These are phyloP conservation scores for Pandemis corylana DNA, from an alignment of 2,888 invertebrate species.

Conservation along the genomic window DNA sequence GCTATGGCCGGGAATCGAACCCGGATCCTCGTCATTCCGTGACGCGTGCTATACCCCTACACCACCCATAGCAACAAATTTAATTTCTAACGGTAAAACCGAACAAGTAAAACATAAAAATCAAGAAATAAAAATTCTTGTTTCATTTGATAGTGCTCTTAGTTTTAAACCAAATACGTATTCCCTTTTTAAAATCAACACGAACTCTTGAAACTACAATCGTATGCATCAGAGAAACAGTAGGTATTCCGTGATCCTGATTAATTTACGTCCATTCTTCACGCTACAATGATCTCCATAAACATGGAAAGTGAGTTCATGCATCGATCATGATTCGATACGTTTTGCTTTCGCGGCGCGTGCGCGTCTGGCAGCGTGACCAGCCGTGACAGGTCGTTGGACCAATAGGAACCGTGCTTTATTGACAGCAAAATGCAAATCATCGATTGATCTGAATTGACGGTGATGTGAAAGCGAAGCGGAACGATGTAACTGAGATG, in stretches of 20 bases:
- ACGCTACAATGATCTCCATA: background rate
- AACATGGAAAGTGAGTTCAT: constrained; percentile 32
- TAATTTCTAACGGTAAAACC: too few relatives aligned
- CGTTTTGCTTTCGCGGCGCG: constrained; percentile 25
- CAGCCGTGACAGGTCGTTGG: constrained; percentile 4
- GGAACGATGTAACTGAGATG: background rate
- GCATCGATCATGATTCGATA: constrained; percentile 29
- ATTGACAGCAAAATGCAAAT: constrained; percentile 36
- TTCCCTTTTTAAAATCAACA: too few relatives aligned
- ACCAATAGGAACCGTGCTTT: constrained; percentile 13
- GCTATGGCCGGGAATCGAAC: too few relatives aligned
- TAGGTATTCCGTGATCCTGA: background rate
- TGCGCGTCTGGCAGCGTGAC: constrained; percentile 4
- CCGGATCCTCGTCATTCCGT: too few relatives aligned
- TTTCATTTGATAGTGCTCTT: too few relatives aligned
- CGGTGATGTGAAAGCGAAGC: constrained; percentile 26
- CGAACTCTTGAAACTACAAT: too few relatives aligned
- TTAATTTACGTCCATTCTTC: background rate
- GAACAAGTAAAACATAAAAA: too few relatives aligned
- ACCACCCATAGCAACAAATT: too few relatives aligned
- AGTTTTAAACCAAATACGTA: too few relatives aligned
- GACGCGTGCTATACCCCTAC: too few relatives aligned
- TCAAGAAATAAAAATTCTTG: too few relatives aligned
- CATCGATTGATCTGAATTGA: constrained; percentile 29
- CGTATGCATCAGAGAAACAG: background rate